Evolutionary conservation across 2,113 vertebrate species (phyloP).

Genomic region (Etheostoma cragini): DNA sequence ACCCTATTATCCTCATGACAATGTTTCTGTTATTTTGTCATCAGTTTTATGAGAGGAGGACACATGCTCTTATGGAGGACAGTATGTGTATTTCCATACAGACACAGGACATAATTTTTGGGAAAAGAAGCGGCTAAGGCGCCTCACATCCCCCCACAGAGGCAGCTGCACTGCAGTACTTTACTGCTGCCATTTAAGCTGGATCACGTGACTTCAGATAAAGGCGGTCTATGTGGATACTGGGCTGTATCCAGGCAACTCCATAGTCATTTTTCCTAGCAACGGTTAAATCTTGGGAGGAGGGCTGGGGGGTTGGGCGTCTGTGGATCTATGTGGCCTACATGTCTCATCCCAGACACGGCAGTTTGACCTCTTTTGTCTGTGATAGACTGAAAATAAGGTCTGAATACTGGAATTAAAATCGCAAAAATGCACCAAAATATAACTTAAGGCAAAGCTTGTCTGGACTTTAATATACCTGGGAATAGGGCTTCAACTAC

Average conservation of each 20-base stretch:
- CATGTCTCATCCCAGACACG: slow-evolving; percentile 65
- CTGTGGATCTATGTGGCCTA: slow-evolving; percentile 62
- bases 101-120: neutral
- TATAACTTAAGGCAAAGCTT: neutral
- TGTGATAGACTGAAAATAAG: neutral
- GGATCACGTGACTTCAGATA: slow-evolving; percentile 77
- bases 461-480: neutral
- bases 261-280: slow-evolving; percentile 80
- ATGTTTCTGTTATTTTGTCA: neutral
- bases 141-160: slow-evolving; percentile 37
- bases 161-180: slow-evolving; percentile 66
- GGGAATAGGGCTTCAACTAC: neutral
- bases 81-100: neutral
- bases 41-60: neutral
- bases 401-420: neutral
- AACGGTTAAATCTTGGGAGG: slow-evolving; percentile 70
- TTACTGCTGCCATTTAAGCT: slow-evolving; percentile 72
- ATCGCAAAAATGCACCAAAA: neutral
- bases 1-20: slow-evolving; percentile 5
- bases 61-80: neutral
- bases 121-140: slow-evolving; percentile 1
- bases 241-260: slow-evolving; percentile 79
- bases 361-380: slow-evolving; percentile 59
- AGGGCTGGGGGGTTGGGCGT: slow-evolving; percentile 71
- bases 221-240: slow-evolving; percentile 75